Evolutionary conservation across 2,888 invertebrate genomes (phyloP).

Genomic region (Phragmatobia fuliginosa): DNA sequence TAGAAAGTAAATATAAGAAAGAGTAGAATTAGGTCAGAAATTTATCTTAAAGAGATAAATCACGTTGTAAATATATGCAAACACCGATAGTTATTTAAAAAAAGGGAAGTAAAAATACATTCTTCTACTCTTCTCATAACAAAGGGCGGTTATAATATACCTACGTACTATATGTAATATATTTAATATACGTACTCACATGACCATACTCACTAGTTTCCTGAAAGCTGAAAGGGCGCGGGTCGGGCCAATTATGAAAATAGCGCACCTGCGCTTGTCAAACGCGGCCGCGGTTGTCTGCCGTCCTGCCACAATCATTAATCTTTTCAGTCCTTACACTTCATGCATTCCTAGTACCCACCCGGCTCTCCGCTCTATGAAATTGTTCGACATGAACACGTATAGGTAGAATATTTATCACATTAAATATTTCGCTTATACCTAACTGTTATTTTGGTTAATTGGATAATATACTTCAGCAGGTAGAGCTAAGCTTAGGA

Average conservation of each 20-base stretch:
- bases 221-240: conserved; percentile 81
- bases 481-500: no score
- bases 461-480: no score
- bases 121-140: conserved; percentile 7
- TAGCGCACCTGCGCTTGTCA: conserved; percentile 86
- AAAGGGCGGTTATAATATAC: conserved; percentile 32
- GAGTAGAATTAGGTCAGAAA: background rate
- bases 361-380: conserved; percentile 55
- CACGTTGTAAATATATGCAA: no score
- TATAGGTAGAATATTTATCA: conserved; percentile 41
- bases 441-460: background rate
- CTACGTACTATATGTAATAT: no score
- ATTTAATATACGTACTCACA: conserved; percentile 36
- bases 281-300: conserved; percentile 83
- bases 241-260: conserved; percentile 86
- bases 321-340: conserved; percentile 83
- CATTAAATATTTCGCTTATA: background rate
- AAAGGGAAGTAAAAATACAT: background rate
- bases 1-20: background rate
- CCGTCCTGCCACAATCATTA: conserved; percentile 75
- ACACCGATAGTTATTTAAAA: background rate
- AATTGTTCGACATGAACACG: conserved; percentile 60
- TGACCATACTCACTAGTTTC: conserved; percentile 59
- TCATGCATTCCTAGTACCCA: conserved; percentile 79
- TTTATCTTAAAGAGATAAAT: background rate